Evolutionary conservation across 2,797 vertebrate genomes (phyloP), one percentile per base, ranked within the genome.

Genomic region (Carduelis carduelis): DNA sequence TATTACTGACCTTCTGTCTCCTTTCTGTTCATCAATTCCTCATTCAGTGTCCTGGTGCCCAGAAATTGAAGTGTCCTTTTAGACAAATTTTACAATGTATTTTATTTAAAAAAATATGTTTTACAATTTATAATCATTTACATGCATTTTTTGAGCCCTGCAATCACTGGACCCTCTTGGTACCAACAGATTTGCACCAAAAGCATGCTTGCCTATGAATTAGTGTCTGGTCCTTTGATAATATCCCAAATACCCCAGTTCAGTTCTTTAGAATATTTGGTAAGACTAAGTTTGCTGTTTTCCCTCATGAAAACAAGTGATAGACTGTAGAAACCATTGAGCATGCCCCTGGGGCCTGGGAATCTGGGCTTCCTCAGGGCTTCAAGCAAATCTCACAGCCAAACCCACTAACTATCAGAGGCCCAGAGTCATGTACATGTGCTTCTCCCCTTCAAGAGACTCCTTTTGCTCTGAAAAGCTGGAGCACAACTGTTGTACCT

Each of bases 161-260:
- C n/a, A 46, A 19, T 39, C 11, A 39, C 14, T 83, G 46, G 26
- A 66, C 9, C 3, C 2, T 71, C 68, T 84, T 84, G n/a, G 23
- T 41, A 35, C 47, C 46, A 76, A 26, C 3, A 64, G 30, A n/a
- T 60, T 37, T 24, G 8, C 74, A 66, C 66, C 16, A 53, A 60
- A 19, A 70, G 7, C 6, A 5, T 0, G 0, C 44, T 84, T 32
- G 9, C 34, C 8, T 21, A 32, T 46, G n/a, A 86, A 32, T 66
- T 68, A 64, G 5, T 64, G 14, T 47, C 34, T 71, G 66, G 55
- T 56, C 11, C 17, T 60, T n/a, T 71, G 71, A 56, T 43, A 74
- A 57, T 17, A 50, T 35, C 28, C 28, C 37, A 52, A 57, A 75
- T 7, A 52, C 7, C 2, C 9, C 50, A n/a, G 39, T 27, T 77